These are phyloP conservation scores for Parnassius glacialis DNA, from an alignment of 2,888 invertebrate genomes.

Conservation along the genomic window DNA sequence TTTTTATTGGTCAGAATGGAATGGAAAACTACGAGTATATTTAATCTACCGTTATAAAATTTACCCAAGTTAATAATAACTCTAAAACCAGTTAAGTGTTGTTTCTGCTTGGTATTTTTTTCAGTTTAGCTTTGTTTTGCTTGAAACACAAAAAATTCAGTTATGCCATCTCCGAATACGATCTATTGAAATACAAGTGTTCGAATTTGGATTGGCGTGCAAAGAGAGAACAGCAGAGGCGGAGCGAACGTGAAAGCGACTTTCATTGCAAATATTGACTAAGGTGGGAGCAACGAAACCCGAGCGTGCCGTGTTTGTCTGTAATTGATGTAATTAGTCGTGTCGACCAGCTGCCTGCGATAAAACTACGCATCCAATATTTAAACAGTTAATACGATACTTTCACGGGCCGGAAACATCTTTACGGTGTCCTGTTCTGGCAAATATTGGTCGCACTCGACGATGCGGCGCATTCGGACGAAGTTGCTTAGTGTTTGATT, in stretches of 20 bases:
- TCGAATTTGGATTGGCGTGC: conserved; percentile 9
- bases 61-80: no score
- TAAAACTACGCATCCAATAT: conserved; percentile 61
- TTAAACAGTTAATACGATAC: conserved; percentile 76
- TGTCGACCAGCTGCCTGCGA: conserved; percentile 72
- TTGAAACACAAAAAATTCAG: not conserved
- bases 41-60: no score
- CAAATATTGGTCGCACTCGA: conserved; percentile 75
- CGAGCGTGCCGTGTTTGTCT: conserved; percentile 69
- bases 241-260: conserved; percentile 35
- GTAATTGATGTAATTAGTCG: conserved; percentile 81
- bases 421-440: conserved; percentile 69
- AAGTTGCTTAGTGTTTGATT: conserved; percentile 40
- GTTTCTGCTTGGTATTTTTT: no score
- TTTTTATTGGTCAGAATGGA: no score
- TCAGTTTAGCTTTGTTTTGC: no score
- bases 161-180: conserved; percentile 8
- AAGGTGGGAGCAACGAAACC: conserved; percentile 76
- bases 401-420: conserved; percentile 75
- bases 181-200: conserved; percentile 2
- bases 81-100: no score
- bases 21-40: no score
- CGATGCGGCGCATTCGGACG: conserved; percentile 65
- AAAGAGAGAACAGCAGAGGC: conserved; percentile 31
- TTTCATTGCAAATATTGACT: conserved; percentile 71